Evolutionary conservation across 2,113 vertebrate genomes (phyloP).

Genomic region (Asarcornis scutulata): DNA sequence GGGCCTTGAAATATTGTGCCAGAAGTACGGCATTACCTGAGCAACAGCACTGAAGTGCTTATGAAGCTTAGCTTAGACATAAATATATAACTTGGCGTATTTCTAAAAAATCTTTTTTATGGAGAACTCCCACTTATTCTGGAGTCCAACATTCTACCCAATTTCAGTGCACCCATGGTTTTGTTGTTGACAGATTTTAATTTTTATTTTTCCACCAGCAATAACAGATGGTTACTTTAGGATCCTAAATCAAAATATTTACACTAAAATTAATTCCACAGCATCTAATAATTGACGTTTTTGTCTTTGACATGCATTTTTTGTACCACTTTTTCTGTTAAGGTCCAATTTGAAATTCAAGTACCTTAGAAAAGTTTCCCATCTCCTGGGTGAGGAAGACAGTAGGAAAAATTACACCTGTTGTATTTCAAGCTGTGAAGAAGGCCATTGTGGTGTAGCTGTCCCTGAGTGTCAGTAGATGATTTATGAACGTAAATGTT

Average conservation of each 20-base stretch:
- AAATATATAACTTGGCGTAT: neutral
- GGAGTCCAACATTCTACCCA: neutral
- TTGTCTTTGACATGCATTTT: neutral
- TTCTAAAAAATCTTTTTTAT: neutral
- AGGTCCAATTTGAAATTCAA: neutral
- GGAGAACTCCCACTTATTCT: constrained; percentile 22
- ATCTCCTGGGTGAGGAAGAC: neutral
- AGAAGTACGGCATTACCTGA: constrained; percentile 28
- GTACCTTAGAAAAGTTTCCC: neutral
- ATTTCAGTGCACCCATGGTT: neutral
- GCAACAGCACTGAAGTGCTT: neutral
- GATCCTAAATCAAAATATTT: constrained; percentile 50
- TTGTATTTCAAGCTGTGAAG: neutral
- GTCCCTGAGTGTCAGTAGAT: neutral
- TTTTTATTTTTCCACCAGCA: constrained; percentile 9
- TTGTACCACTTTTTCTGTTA: neutral
- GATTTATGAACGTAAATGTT: neutral
- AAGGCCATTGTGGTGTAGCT: neutral
- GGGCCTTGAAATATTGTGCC: neutral
- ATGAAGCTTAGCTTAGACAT: neutral
- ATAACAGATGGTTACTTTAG: constrained; percentile 49
- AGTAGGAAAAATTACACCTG: neutral
- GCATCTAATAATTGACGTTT: constrained; percentile 3
- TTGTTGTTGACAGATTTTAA: neutral
- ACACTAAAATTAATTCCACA: constrained; percentile 16